Percentiles rank a stretch among this genome's conserved stretches.
phyloP scores from a whole-genome alignment of 2,113 vertebrate genomes.

The Plestiodon gilberti region DNA sequence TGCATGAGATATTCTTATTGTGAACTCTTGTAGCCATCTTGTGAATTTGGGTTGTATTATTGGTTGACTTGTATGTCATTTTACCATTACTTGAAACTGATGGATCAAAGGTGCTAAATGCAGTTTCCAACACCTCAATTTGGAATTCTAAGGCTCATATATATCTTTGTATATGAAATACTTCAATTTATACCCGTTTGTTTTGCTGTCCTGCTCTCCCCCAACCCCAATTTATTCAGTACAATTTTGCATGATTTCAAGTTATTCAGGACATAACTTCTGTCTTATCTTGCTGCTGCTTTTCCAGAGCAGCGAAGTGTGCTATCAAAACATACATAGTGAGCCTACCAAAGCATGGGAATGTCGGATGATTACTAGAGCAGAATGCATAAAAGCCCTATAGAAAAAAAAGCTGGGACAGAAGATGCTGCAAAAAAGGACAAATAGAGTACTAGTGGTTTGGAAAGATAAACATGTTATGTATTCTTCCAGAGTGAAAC shows the following conservation, averaged over 20 bases:
- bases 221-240: neutral
- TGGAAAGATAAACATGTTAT: neutral
- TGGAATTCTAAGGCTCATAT: no score
- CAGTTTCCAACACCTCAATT: neutral
- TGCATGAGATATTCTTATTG: neutral
- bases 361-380: neutral
- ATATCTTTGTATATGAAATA: neutral
- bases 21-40: neutral
- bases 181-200: neutral
- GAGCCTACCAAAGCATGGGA: neutral
- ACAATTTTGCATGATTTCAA: neutral
- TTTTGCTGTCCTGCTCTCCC: neutral
- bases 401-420: neutral
- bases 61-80: neutral
- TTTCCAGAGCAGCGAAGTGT: neutral
- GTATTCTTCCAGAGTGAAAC: neutral
- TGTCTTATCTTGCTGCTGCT: neutral
- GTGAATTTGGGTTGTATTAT: neutral
- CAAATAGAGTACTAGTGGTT: neutral
- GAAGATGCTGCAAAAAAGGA: neutral
- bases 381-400: neutral
- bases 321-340: neutral
- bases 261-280: neutral
- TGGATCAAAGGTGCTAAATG: constrained; percentile 12
- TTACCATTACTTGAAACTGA: neutral